Conservation (phyloP, 2,888 invertebrate species). For the Agapostemon virescens region DNA sequence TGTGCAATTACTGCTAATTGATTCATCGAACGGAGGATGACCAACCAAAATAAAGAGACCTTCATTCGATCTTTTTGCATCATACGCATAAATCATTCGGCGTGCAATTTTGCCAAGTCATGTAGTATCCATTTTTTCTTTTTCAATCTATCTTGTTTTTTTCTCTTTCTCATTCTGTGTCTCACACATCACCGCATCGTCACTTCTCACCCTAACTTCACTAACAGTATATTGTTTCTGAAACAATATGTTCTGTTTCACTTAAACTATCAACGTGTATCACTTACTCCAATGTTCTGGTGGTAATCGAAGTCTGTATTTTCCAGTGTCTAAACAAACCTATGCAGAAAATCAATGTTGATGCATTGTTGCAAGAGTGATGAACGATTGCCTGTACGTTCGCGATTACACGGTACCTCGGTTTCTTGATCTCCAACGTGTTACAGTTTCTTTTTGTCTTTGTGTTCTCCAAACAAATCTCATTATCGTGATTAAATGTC, state of each 20-base stretch:
- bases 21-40: conserved; percentile 39
- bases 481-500: conserved; percentile 1
- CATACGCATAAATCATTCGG: conserved; percentile 31
- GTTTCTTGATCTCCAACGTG: conserved; percentile 18
- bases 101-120: conserved; percentile 28
- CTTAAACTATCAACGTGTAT: conserved; percentile 61
- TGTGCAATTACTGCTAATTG: conserved; percentile 38
- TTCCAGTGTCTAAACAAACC: conserved; percentile 23
- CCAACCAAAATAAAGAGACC: conserved; percentile 22
- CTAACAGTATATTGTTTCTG: background rate
- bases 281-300: conserved; percentile 79
- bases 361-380: conserved; percentile 12
- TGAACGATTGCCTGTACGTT: conserved; percentile 26
- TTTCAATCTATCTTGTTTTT: conserved; percentile 33
- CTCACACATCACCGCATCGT: background rate
- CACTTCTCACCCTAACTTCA: conserved; percentile 2
- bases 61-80: conserved; percentile 26
- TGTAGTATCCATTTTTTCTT: conserved; percentile 41
- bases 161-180: background rate
- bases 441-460: conserved; percentile 5
- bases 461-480: background rate
- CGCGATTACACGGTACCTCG: background rate
- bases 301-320: conserved; percentile 56
- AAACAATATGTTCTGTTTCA: conserved; percentile 33
- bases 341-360: conserved; percentile 6